Evolutionary conservation across 2,888 invertebrate species (phyloP).

Genomic region (Julus scanicus): DNA sequence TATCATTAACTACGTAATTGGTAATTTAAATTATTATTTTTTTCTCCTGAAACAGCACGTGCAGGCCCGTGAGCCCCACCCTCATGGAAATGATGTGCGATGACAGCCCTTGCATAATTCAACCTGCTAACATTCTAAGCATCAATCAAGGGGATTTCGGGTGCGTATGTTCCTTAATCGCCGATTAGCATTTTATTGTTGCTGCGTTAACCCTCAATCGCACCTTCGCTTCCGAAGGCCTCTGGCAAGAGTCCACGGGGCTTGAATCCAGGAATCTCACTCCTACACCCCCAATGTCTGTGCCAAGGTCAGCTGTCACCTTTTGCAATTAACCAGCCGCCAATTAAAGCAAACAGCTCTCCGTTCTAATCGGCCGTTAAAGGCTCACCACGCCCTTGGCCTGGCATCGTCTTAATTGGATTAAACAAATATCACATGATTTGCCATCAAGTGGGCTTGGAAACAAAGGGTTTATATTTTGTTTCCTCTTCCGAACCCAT

Average conservation of each 20-base stretch:
- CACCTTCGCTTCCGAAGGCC: conserved; percentile 6
- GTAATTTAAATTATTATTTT: conserved; percentile 35
- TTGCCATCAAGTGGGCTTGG: background rate
- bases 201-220: background rate
- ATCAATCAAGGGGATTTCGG: conserved; percentile 71
- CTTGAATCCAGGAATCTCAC: background rate
- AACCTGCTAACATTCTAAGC: conserved; percentile 74
- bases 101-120: conserved; percentile 79
- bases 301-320: conserved; percentile 39
- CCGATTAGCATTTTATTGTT: background rate
- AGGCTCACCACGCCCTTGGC: background rate
- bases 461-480: background rate
- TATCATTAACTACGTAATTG: background rate
- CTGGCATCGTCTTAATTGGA: conserved; percentile 9
- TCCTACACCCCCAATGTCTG: background rate
- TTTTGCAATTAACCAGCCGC: conserved; percentile 28
- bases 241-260: conserved; percentile 25
- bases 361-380: background rate
- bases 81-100: conserved; percentile 75
- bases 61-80: conserved; percentile 63
- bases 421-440: background rate
- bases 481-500: background rate
- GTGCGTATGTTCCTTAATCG: conserved; percentile 47
- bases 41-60: conserved; percentile 65
- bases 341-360: background rate